Evolutionary conservation across 2,113 vertebrate genomes (phyloP), one percentile per base, ranked within the genome.

Genomic region (Poeciliopsis turrubarensis): DNA sequence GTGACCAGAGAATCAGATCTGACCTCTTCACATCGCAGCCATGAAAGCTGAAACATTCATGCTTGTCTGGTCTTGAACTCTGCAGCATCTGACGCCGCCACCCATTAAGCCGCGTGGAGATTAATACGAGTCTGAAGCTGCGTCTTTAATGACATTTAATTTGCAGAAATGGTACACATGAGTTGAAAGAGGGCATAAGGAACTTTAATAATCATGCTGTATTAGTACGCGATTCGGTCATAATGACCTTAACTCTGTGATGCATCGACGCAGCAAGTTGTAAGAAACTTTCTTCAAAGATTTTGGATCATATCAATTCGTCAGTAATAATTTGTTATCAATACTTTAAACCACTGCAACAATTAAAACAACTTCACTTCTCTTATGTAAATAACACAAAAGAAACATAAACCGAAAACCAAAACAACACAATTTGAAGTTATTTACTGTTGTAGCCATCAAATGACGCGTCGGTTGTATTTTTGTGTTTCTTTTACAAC

Each of bases 1-100:
- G 0, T 60, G 68, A 73, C 30, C 3, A 1, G 37, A 63, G 70
- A 72, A 61, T 82, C 26, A 17, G 65, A 9, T 79, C 31, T 72
- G 78, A 79, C 68, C 26, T 81, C 51, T 77, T 34, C 12, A 29
- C 77, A 62, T 26, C 13, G 15, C 2, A 0, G 41, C 34, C 62
- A 60, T 82, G 54, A 77, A 66, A 86, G 47, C 73, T 61, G 34
- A 29, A 29, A 30, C 65, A 68, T 37, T 8, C 17, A 25, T 74
- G 75, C 67, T 60, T 61, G 26, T 60, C 72, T 39, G 31, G 17
- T 34, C 39, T 10, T 29, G 57, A 47, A 63, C 57, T 29, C 47
- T 29, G 0, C 47, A 9, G 32, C 44, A 11, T 27, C 2, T 32
- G 54, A 26, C 30, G 27, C 41, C 1, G 51, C 1, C 10, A 39